These are phyloP conservation scores for Tupiocoris notatus DNA, from an alignment of 2,888 invertebrate species.

Conservation along the genomic window DNA sequence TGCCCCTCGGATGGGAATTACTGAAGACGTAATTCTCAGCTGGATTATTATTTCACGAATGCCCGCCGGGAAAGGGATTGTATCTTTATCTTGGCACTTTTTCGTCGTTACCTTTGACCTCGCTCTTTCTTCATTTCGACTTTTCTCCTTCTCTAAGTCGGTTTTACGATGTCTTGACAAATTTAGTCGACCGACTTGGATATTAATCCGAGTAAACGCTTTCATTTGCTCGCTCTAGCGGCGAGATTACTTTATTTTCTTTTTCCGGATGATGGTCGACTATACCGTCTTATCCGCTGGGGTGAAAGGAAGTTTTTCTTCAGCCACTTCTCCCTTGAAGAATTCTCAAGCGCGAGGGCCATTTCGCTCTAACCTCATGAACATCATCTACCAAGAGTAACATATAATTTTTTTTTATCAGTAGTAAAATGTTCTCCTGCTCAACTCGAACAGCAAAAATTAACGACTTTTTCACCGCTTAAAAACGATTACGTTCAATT, in stretches of 20 bases:
- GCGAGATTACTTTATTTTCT: background rate
- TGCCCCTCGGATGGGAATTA: background rate
- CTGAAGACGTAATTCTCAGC: background rate
- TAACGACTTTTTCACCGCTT: too few species aligned
- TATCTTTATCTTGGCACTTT: background rate
- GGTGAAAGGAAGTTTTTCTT: too few species aligned
- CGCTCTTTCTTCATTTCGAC: background rate
- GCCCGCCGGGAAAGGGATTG: background rate
- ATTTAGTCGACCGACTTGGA: background rate
- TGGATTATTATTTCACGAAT: background rate
- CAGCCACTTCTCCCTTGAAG: too few species aligned
- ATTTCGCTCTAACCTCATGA: too few species aligned
- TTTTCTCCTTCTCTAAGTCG: background rate
- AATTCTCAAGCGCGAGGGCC: too few species aligned
- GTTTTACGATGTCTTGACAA: background rate
- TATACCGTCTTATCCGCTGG: too few species aligned
- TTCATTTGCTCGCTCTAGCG: background rate
- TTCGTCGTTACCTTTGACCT: background rate
- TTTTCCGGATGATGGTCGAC: too few species aligned
- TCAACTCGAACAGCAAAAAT: too few species aligned
- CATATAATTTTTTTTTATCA: too few species aligned
- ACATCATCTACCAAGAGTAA: too few species aligned
- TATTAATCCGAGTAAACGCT: background rate
- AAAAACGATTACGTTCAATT: too few species aligned
- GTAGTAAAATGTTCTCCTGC: too few species aligned